Evolutionary conservation across 2,797 vertebrate genomes (phyloP).

Genomic region (Lutjanus campechanus): DNA sequence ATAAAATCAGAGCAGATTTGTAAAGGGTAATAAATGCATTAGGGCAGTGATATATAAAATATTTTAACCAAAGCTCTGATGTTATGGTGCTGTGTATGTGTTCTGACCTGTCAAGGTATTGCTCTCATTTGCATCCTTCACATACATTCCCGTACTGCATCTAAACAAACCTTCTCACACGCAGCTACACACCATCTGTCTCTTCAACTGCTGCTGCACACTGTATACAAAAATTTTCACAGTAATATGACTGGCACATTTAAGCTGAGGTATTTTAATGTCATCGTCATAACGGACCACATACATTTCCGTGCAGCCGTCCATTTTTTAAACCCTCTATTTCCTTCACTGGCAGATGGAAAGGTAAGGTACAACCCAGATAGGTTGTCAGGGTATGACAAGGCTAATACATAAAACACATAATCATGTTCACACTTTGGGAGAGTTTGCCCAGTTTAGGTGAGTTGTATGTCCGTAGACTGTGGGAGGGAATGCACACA

Average conservation of each 20-base stretch:
- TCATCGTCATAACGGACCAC: constrained; percentile 5
- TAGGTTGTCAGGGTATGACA: constrained; percentile 6
- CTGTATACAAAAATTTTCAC: constrained; percentile 16
- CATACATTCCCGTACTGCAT: constrained; percentile 23
- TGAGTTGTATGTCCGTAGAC: constrained; percentile 12
- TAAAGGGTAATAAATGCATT: constrained; percentile 32
- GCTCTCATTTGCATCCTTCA: constrained; percentile 16
- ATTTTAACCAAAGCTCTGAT: constrained; percentile 12
- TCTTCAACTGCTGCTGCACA: constrained; percentile 32
- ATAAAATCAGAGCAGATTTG: constrained; percentile 39
- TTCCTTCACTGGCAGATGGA: constrained; percentile 3
- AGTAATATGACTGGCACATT: constrained; percentile 20
- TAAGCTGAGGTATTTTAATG: constrained; percentile 19
- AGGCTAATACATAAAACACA: constrained; percentile 1
- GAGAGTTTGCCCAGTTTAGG: constrained; percentile 22
- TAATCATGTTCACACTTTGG: constrained; percentile 6
- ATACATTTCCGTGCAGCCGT: neutral
- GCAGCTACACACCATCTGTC: constrained; percentile 41
- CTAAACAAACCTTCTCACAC: constrained; percentile 45
- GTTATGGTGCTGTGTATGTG: constrained; percentile 3
- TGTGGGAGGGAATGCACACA: constrained; percentile 5
- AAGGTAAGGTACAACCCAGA: neutral
- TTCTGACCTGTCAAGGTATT: constrained; percentile 12
- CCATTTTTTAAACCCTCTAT: constrained; percentile 1
- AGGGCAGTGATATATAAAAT: constrained; percentile 18